Conservation (phyloP, 1,140 invertebrate genomes). For the Elysia chlorotica region DNA sequence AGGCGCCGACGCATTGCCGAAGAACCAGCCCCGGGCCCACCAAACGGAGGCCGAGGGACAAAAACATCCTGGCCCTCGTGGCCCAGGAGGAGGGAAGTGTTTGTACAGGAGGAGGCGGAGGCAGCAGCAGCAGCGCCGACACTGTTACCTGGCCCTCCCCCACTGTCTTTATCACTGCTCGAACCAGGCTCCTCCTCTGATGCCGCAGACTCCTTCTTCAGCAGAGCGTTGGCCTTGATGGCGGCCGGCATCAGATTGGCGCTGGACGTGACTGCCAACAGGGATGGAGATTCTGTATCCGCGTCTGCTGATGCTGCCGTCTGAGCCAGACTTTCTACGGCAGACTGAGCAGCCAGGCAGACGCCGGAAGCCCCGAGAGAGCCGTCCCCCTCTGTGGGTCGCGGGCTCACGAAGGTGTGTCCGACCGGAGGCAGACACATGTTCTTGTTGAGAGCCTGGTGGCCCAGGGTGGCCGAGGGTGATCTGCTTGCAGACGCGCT, state of each 20-base stretch:
- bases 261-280: not conserved
- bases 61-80: not conserved
- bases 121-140: not conserved
- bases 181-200: not conserved
- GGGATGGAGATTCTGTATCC: not conserved
- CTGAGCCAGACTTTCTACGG: conserved; percentile 24
- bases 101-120: not conserved
- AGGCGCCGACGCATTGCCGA: conserved; percentile 1
- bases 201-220: conserved; percentile 14
- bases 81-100: too few species aligned
- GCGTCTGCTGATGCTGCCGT: conserved; percentile 24
- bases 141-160: not conserved
- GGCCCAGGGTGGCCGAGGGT: conserved; percentile 3
- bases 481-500: conserved; percentile 31
- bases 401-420: conserved; percentile 30
- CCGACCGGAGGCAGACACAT: conserved; percentile 58
- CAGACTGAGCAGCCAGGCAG: conserved; percentile 1
- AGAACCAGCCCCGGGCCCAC: not conserved
- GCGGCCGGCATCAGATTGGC: conserved; percentile 7
- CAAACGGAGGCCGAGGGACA: not conserved
- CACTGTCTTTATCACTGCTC: not conserved
- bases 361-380: conserved; percentile 13
- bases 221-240: conserved; percentile 4
- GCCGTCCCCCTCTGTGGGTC: not conserved
- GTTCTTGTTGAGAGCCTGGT: conserved; percentile 53